Evolutionary conservation across 2,113 vertebrate genomes (phyloP).

Genomic region (Ceuthmochares aereus): DNA sequence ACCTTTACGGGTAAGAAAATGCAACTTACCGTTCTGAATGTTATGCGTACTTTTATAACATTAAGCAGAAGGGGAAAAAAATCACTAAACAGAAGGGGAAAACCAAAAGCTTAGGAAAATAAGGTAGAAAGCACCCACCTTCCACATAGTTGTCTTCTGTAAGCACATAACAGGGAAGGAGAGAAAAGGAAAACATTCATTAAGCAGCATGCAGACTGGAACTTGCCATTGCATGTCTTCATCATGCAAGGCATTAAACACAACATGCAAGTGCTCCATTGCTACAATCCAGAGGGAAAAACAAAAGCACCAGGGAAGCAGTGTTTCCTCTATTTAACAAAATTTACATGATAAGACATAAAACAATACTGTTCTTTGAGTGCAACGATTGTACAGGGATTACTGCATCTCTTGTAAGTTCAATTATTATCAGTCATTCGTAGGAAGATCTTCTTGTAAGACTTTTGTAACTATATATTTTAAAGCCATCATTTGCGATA

Average conservation of each 20-base stretch:
- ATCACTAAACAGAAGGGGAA: slow-evolving; percentile 56
- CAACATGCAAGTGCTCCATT: slow-evolving; percentile 92
- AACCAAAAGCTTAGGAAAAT: slow-evolving; percentile 76
- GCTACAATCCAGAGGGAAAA: slow-evolving; percentile 76
- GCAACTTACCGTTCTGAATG: slow-evolving; percentile 78
- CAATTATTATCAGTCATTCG: background rate
- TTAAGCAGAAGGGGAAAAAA: slow-evolving; percentile 57
- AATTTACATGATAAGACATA: slow-evolving; percentile 18
- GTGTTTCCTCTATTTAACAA: slow-evolving; percentile 55
- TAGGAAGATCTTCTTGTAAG: background rate
- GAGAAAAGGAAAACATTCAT: slow-evolving; percentile 99
- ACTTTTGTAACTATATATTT: background rate
- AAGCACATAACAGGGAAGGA: slow-evolving; percentile 94
- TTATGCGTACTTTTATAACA: slow-evolving; percentile 59
- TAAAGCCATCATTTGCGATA: background rate
- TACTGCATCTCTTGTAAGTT: background rate
- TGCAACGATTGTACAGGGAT: background rate
- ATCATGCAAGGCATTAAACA: slow-evolving; percentile 97
- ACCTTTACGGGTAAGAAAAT: slow-evolving; percentile 29
- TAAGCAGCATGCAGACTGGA: slow-evolving; percentile 99
- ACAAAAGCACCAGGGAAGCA: slow-evolving; percentile 71
- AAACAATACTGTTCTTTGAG: slow-evolving; percentile 39
- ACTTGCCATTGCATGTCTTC: slow-evolving; percentile 94
- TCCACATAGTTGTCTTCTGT: slow-evolving; percentile 96
- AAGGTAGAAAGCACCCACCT: slow-evolving; percentile 93